Percentiles rank a stretch among this genome's conserved stretches.
Conservation (phyloP, 2,888 invertebrate genomes). For the Pachymerium ferrugineum region DNA sequence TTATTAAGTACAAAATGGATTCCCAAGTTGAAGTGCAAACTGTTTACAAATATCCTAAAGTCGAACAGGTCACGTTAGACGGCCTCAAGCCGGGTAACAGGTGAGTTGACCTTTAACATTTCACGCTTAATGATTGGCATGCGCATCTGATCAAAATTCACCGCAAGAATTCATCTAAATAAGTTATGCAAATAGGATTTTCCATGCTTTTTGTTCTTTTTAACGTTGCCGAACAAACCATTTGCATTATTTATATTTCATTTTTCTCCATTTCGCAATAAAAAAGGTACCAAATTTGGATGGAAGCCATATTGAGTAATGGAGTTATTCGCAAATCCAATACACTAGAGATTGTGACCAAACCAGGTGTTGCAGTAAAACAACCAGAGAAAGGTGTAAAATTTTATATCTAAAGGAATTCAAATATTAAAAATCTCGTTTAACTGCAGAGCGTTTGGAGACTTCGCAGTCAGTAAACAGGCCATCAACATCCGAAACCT, state of each 20-base stretch:
- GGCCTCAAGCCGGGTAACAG: conserved; percentile 68
- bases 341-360: conserved; percentile 79
- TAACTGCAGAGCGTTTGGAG: not conserved
- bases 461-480: conserved; percentile 35
- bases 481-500: conserved; percentile 48
- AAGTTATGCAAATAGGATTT: conserved; percentile 7
- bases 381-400: conserved; percentile 36
- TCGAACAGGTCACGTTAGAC: conserved; percentile 59
- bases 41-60: conserved; percentile 67
- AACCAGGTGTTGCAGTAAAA: conserved; percentile 55
- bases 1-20: conserved; percentile 74
- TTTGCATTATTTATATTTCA: not conserved
- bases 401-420: too few species aligned
- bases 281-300: conserved; percentile 77
- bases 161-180: not conserved
- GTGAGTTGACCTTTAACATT: conserved; percentile 39
- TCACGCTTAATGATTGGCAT: not conserved
- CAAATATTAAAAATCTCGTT: not conserved
- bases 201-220: conserved; percentile 30
- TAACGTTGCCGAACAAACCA: not conserved
- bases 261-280: too few species aligned
- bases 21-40: conserved; percentile 63
- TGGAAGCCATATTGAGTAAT: conserved; percentile 82
- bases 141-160: not conserved
- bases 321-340: conserved; percentile 85